Evolutionary conservation across 2,888 invertebrate species (phyloP), one percentile per base, ranked within the genome.

Genomic region (Heliconius hortense): DNA sequence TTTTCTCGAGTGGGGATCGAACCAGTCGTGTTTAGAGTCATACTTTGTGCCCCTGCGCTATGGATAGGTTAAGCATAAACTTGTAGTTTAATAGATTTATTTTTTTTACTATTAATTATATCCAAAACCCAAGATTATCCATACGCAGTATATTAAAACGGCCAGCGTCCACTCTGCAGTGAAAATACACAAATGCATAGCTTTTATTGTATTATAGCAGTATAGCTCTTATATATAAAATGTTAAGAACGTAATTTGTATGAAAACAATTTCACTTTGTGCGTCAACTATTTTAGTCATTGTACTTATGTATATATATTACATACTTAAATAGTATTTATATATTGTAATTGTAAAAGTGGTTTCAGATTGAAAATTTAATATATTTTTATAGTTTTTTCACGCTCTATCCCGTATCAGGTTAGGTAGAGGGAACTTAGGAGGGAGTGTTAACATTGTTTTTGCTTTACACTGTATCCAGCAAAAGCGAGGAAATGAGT

Each of bases 131-230:
- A 81, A 80, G 72, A 78, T 35, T 7, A 26, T 28, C 62, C 53
- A n/a, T 59, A 70, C 75, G 67, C 75, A 60, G 72, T 80, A 81
- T 74, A 79, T 71, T 77, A 73, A 79, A 80, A 79, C 77, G 79
- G 78, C 78, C 79, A 78, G 71, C 72, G 80, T 80, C 80, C 81
- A 81, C 80, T 80, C 77, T 77, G 71, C 77, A 76, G 78, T 77
- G 79, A 66, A 67, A 73, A 39, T 76, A 35, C 68, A 66, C 73
- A 70, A 74, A 70, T 74, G 66, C 72, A 69, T 74, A 62, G 48
- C 73, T 56, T 60, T 64, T 53, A 75, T 68, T 24, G 48, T 4
- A 39, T 11, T 68, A 74, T 13, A 69, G 73, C 3, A 79, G 63
- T 76, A 35, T 28, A 59, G n/a, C 24, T 72, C 69, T 60, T 78